phyloP scores from a whole-genome alignment of 2,888 invertebrate genomes.

The Drosophila cracens region DNA sequence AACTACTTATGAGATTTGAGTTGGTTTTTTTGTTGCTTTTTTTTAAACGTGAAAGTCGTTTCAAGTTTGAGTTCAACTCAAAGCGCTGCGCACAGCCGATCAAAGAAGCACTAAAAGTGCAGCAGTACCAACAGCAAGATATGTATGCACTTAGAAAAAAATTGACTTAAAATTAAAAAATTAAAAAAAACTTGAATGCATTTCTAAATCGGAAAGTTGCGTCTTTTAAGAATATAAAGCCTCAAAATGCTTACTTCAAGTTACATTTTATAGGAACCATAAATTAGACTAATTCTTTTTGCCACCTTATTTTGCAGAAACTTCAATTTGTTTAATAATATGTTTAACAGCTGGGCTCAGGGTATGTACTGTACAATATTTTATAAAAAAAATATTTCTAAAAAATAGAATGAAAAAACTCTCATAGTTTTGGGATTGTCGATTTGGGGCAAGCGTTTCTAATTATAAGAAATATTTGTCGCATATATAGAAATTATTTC shows the following conservation, averaged over 20 bases:
- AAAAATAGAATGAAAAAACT: background rate
- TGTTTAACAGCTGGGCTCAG: background rate
- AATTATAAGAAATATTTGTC: background rate
- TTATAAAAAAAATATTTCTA: background rate
- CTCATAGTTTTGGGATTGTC: background rate
- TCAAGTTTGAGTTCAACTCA: constrained; percentile 53
- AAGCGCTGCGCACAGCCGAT: constrained; percentile 38
- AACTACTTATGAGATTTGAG: constrained; percentile 37
- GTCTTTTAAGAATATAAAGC: background rate
- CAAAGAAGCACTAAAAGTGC: constrained; percentile 65
- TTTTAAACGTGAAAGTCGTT: constrained; percentile 34
- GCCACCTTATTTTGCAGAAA: background rate
- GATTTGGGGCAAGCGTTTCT: background rate
- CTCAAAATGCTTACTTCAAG: background rate
- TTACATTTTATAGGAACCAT: background rate
- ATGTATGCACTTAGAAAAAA: background rate
- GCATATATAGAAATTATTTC: background rate
- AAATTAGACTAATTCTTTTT: background rate
- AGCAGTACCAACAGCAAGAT: constrained; percentile 8
- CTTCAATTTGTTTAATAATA: background rate
- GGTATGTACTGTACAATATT: background rate
- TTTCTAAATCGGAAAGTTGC: background rate
- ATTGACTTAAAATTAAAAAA: background rate
- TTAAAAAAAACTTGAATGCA: background rate
- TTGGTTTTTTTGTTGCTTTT: constrained; percentile 14